Evolutionary conservation across 2,113 vertebrate genomes (phyloP).

Genomic region (Gasterosteus nipponicus): DNA sequence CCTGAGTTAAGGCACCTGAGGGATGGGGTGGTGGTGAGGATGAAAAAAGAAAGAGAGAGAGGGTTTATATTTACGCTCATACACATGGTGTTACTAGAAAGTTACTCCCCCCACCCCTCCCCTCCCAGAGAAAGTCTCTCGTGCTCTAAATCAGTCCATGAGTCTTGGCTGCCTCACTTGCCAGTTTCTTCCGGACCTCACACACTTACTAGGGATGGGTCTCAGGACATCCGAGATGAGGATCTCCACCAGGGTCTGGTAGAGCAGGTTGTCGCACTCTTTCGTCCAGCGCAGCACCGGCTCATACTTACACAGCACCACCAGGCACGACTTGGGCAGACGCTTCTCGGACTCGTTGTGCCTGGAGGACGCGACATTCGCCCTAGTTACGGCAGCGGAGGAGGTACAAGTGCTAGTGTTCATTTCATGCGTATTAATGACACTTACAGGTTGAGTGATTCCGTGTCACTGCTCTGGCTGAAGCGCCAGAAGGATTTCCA

Average conservation of each 20-base stretch:
- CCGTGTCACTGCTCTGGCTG: conserved; percentile 83
- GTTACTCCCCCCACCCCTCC: neutral
- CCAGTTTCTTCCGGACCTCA: neutral
- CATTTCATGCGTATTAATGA: neutral
- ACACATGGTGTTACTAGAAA: neutral
- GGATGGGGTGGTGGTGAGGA: neutral
- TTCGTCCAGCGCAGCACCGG: conserved; percentile 88
- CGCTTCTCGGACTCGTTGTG: conserved; percentile 91
- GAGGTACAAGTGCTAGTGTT: neutral
- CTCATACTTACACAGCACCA: conserved; percentile 90
- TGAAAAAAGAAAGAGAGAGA: neutral
- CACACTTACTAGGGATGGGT: conserved; percentile 91
- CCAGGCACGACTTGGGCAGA: conserved; percentile 87
- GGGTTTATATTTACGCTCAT: neutral
- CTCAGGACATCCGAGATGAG: conserved; percentile 91
- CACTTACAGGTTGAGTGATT: conserved; percentile 85
- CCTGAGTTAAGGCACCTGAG: conserved; percentile 95
- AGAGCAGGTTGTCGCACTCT: conserved; percentile 90
- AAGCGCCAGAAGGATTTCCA: conserved; percentile 96
- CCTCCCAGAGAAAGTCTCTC: neutral
- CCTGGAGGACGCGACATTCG: conserved; percentile 60
- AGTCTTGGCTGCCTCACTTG: neutral
- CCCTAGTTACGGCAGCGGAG: neutral
- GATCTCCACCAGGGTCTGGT: conserved; percentile 92
- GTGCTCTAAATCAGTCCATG: neutral